Conservation (phyloP, 2,797 vertebrate species). For the Cirrhinus mrigala region DNA sequence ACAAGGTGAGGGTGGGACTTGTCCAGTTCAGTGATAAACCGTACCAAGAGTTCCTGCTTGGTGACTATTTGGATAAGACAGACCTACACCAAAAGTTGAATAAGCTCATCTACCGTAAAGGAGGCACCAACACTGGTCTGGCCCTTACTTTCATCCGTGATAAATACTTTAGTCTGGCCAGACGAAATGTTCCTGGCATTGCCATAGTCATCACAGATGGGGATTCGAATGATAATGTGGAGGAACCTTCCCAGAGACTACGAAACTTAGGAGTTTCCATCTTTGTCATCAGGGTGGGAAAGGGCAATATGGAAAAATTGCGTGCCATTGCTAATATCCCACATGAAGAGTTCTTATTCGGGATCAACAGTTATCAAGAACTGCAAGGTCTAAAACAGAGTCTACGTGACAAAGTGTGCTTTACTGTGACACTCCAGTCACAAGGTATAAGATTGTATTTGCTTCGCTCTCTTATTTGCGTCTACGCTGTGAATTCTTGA, state of each 20-base stretch:
- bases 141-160: conserved; percentile 79
- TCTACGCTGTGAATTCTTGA: too few relatives aligned
- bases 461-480: not conserved
- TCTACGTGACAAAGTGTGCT: conserved; percentile 79
- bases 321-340: conserved; percentile 79
- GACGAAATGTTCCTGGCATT: conserved; percentile 76
- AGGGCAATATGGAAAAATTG: conserved; percentile 70
- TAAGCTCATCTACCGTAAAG: conserved; percentile 70
- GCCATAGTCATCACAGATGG: conserved; percentile 83
- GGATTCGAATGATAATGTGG: conserved; percentile 75
- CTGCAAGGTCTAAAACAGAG: conserved; percentile 67
- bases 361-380: conserved; percentile 72
- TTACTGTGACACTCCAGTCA: conserved; percentile 70
- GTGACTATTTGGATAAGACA: conserved; percentile 71
- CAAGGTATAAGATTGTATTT: conserved; percentile 72
- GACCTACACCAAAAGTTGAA: conserved; percentile 74
- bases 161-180: conserved; percentile 70
- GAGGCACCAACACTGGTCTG: conserved; percentile 76
- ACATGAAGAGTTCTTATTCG: conserved; percentile 73
- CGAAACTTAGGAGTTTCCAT: conserved; percentile 76
- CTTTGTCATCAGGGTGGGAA: conserved; percentile 79
- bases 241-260: conserved; percentile 69
- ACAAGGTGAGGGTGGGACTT: conserved; percentile 80
- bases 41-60: conserved; percentile 78
- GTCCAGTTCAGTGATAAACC: conserved; percentile 78